These are phyloP conservation scores for Centroberyx gerrardi DNA, from an alignment of 2,797 vertebrate species.

Conservation along the genomic window DNA sequence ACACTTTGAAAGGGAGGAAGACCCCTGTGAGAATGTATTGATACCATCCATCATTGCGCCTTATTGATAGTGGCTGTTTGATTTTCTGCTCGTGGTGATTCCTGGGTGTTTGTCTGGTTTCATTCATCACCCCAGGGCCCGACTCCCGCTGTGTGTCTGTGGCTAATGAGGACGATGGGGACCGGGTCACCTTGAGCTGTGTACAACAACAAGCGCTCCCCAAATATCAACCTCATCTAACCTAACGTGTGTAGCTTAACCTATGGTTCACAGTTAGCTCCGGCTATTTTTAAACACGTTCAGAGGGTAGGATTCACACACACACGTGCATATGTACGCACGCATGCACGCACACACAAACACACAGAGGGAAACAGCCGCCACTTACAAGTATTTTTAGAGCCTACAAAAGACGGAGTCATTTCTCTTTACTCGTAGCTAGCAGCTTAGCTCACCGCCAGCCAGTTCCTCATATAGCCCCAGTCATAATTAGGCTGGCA, in stretches of 20 bases:
- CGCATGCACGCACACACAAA: not conserved
- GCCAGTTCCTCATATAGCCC: constrained; percentile 42
- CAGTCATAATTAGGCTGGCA: constrained; percentile 68
- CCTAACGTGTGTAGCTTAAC: constrained; percentile 18
- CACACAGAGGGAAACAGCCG: constrained; percentile 23
- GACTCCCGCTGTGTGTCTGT: constrained; percentile 19
- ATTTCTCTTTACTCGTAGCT: constrained; percentile 52
- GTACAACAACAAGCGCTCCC: constrained; percentile 37
- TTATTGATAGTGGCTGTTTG: constrained; percentile 49
- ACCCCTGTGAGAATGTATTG: constrained; percentile 17
- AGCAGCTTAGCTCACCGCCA: constrained; percentile 37
- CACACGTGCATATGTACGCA: not conserved
- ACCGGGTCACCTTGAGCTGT: constrained; percentile 74
- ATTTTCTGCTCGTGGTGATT: constrained; percentile 49
- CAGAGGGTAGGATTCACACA: constrained; percentile 2
- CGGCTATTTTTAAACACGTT: not conserved
- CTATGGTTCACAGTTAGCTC: not conserved
- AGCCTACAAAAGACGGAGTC: constrained; percentile 34
- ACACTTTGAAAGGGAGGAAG: not conserved
- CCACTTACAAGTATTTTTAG: constrained; percentile 52
- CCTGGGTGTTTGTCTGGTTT: constrained; percentile 32
- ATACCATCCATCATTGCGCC: constrained; percentile 54
- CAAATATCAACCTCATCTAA: constrained; percentile 30
- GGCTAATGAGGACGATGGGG: constrained; percentile 57
- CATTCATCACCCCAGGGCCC: constrained; percentile 52